Conservation (phyloP, 2,888 invertebrate genomes). For the Caenorhabditis japonica region DNA sequence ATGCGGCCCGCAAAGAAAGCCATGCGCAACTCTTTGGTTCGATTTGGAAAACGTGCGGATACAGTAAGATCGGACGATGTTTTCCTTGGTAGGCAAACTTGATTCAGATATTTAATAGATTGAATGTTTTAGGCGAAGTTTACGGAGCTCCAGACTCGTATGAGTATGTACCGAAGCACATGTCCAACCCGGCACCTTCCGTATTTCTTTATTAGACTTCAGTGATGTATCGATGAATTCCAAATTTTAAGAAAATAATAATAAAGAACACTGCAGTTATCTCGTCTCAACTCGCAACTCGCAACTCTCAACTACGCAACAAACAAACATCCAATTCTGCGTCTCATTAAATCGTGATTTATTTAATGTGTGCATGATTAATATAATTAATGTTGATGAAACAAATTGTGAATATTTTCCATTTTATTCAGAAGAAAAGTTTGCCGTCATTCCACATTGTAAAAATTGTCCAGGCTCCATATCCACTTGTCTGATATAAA, state of each 20-base stretch:
- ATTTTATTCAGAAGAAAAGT: conserved; percentile 13
- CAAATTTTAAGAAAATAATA: neutral
- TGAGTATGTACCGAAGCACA: conserved; percentile 49
- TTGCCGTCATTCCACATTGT: conserved; percentile 15
- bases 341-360: conserved; percentile 1
- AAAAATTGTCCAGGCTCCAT: conserved; percentile 19
- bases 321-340: neutral
- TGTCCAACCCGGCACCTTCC: conserved; percentile 38
- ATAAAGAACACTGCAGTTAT: neutral
- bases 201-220: conserved; percentile 34
- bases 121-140: conserved; percentile 45
- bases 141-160: conserved; percentile 44
- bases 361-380: neutral
- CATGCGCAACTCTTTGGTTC: conserved; percentile 74
- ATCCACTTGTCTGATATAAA: conserved; percentile 59
- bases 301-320: neutral
- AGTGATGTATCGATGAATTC: conserved; percentile 24
- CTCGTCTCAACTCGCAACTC: too few species aligned
- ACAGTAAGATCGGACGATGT: conserved; percentile 39
- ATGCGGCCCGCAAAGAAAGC: conserved; percentile 72
- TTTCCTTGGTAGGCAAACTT: conserved; percentile 32
- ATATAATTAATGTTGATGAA: neutral
- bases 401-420: neutral
- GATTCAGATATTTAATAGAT: neutral
- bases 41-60: conserved; percentile 71